Percentiles rank a stretch among this genome's conserved stretches.
Evolutionary conservation across 1,140 invertebrate genomes (phyloP).

Genomic region (Megalopta genalis): DNA sequence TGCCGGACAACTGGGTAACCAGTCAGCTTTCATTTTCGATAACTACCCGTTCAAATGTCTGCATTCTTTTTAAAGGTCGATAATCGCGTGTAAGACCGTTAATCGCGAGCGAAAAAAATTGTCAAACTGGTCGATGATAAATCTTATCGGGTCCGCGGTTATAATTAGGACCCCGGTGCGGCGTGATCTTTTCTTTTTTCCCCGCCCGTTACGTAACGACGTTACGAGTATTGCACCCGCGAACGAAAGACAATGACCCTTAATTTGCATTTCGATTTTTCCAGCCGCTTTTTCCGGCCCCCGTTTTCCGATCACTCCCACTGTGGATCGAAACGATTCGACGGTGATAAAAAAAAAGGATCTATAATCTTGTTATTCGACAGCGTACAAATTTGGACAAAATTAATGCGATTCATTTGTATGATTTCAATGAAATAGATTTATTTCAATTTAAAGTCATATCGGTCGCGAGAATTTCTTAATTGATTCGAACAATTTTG

Average conservation of each 20-base stretch:
- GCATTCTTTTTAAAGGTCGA: constrained; percentile 43
- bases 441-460: no score
- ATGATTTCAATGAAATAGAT: no score
- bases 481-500: no score
- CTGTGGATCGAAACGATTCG: no score
- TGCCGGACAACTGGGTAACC: constrained; percentile 43
- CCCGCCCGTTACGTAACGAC: background rate
- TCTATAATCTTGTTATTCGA: no score
- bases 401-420: no score
- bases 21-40: constrained; percentile 49
- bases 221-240: background rate
- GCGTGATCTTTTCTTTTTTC: background rate
- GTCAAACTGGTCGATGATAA: constrained; percentile 6
- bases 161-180: background rate
- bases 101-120: constrained; percentile 22
- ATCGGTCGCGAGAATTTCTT: no score
- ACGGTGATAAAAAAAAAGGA: no score
- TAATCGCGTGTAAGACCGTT: constrained; percentile 26
- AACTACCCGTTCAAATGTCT: constrained; percentile 47
- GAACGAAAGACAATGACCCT: background rate
- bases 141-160: background rate
- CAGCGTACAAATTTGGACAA: no score
- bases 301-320: no score
- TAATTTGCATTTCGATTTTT: no score
- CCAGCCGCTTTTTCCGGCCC: no score